These are phyloP conservation scores for Anolis carolinensis DNA, from an alignment of 2,113 vertebrate species.

Conservation along the genomic window DNA sequence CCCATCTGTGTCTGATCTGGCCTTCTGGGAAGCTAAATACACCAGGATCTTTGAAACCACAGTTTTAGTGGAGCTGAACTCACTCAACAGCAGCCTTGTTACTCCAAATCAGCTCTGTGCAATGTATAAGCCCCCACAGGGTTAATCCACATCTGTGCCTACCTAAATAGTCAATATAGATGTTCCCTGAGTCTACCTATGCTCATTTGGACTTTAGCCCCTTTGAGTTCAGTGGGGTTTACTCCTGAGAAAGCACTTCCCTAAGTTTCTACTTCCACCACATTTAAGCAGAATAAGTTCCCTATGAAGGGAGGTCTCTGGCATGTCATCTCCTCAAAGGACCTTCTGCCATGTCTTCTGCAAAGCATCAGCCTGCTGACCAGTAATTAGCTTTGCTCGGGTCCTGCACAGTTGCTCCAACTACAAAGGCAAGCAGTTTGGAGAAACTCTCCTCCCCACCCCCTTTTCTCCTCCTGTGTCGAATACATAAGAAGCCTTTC, in stretches of 20 bases:
- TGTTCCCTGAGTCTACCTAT: not conserved
- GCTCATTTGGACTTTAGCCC: not conserved
- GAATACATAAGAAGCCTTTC: slow-evolving; percentile 60
- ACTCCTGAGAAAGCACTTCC: no score
- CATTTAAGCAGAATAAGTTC: accelerated
- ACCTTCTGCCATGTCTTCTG: slow-evolving; percentile 29
- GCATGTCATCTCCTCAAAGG: slow-evolving; percentile 27
- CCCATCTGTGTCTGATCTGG: no score
- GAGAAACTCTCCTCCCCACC: slow-evolving; percentile 39
- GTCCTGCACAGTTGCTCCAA: slow-evolving; percentile 48
- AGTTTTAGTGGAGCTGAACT: no score
- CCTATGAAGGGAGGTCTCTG: slow-evolving; percentile 15
- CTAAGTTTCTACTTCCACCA: not conserved
- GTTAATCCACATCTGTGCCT: no score
- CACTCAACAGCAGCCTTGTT: no score
- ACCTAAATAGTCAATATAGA: no score
- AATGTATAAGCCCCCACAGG: no score
- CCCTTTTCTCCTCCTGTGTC: slow-evolving; percentile 24
- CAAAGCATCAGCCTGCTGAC: slow-evolving; percentile 54
- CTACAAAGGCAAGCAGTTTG: slow-evolving; percentile 55
- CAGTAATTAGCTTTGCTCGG: slow-evolving; percentile 53
- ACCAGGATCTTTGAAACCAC: no score
- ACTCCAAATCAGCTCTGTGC: no score
- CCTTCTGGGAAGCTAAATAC: no score
- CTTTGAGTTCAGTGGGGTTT: not conserved